phyloP scores from a whole-genome alignment of 2,797 vertebrate species.

The Micromesistius poutassou region DNA sequence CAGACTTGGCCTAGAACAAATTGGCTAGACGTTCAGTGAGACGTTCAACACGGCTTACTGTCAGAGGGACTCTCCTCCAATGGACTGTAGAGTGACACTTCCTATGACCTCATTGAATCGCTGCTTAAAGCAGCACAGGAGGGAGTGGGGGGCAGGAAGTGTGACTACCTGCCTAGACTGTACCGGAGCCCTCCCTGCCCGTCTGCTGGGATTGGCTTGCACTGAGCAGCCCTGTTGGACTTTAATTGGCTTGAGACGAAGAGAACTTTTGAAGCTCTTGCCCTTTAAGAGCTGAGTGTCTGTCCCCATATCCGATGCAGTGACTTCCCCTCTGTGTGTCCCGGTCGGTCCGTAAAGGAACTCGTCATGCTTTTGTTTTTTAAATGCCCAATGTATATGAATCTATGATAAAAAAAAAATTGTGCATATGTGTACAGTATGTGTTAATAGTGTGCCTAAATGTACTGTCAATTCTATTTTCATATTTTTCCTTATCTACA shows the following conservation, averaged over 20 bases:
- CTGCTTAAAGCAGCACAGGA: background rate
- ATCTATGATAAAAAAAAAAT: constrained; percentile 66
- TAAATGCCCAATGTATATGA: constrained; percentile 70
- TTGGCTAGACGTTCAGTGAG: background rate
- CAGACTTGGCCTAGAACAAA: background rate
- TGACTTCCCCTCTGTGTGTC: constrained; percentile 56
- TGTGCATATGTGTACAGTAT: constrained; percentile 89
- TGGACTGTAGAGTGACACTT: background rate
- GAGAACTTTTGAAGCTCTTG: constrained; percentile 34
- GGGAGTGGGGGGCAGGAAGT: background rate
- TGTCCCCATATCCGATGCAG: constrained; percentile 34
- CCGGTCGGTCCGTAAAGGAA: constrained; percentile 56
- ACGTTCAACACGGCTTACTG: background rate
- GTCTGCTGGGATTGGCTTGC: constrained; percentile 54
- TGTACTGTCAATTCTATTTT: constrained; percentile 89
- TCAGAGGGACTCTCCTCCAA: background rate
- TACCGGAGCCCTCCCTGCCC: constrained; percentile 26
- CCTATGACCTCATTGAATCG: background rate
- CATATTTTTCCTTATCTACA: constrained; percentile 84
- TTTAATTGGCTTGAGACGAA: constrained; percentile 48
- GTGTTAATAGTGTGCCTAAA: constrained; percentile 97
- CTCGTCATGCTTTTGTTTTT: constrained; percentile 42
- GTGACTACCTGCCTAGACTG: background rate
- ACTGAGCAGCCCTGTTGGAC: constrained; percentile 52
- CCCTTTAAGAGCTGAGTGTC: constrained; percentile 36